Conservation (phyloP, 2,797 vertebrate genomes). For the Paramormyrops hopkinsi region DNA sequence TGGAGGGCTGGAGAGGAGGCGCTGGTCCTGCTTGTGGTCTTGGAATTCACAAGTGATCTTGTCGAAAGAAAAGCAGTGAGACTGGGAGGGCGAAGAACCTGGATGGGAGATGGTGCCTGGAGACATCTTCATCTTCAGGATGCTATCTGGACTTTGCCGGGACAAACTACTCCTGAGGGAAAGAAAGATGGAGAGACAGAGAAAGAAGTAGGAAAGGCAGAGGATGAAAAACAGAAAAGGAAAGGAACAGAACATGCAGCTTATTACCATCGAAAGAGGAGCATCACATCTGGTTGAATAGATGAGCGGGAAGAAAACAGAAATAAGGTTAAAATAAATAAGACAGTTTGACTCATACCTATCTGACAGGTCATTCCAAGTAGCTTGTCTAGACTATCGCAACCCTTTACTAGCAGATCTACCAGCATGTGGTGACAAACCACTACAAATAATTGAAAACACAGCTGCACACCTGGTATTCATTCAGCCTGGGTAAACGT, state of each 20-base stretch:
- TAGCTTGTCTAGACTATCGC: neutral
- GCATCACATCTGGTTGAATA: neutral
- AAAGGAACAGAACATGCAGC: conserved; percentile 23
- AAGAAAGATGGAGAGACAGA: conserved; percentile 6
- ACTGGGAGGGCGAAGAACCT: conserved; percentile 54
- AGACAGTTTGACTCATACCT: neutral
- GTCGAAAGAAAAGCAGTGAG: conserved; percentile 52
- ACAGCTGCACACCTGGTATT: neutral
- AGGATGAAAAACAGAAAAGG: neutral
- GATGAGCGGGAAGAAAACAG: neutral
- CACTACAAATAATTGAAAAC: neutral
- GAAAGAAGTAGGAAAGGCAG: neutral
- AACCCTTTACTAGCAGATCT: neutral
- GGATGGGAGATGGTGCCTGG: conserved; percentile 55
- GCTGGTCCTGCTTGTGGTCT: conserved; percentile 31
- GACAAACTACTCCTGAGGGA: conserved; percentile 49
- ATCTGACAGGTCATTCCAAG: neutral
- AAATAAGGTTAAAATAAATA: neutral
- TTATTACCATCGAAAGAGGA: neutral
- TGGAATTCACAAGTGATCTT: conserved; percentile 46
- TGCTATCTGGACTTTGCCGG: conserved; percentile 75
- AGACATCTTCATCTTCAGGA: conserved; percentile 79
- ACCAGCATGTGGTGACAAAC: neutral
- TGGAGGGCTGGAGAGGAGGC: conserved; percentile 33
- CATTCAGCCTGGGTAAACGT: neutral